Evolutionary conservation across 2,888 invertebrate species (phyloP).

Genomic region (Gymnoscelis rufifasciata): DNA sequence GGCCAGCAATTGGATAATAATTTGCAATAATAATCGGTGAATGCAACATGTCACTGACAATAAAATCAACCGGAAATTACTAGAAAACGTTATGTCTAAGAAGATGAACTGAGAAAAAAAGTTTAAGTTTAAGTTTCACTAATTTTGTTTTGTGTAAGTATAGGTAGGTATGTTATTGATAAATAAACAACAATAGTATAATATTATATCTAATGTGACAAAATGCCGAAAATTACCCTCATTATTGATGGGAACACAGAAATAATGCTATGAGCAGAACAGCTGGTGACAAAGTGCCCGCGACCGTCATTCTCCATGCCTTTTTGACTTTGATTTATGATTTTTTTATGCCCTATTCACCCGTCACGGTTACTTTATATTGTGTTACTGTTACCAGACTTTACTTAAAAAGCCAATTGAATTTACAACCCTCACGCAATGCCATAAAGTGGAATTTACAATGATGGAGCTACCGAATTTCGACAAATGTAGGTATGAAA

Average conservation of each 20-base stretch:
- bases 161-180: constrained; percentile 34
- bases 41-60: too few relatives aligned
- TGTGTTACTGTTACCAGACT: constrained; percentile 46
- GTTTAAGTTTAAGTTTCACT: too few relatives aligned
- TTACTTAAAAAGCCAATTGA: constrained; percentile 10
- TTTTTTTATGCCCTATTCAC: constrained; percentile 77
- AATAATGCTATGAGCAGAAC: constrained; percentile 58
- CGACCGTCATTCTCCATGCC: constrained; percentile 76
- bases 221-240: constrained; percentile 75
- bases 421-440: background rate
- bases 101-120: too few relatives aligned
- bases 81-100: too few relatives aligned
- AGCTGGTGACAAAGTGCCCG: constrained; percentile 73
- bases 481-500: constrained; percentile 48
- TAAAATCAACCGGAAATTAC: too few relatives aligned
- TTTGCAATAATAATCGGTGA: too few relatives aligned
- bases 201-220: constrained; percentile 74
- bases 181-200: constrained; percentile 63
- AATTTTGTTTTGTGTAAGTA: too few relatives aligned
- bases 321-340: constrained; percentile 80
- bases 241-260: constrained; percentile 72
- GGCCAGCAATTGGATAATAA: too few relatives aligned
- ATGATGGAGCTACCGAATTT: constrained; percentile 22
- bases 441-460: constrained; percentile 35
- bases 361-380: constrained; percentile 71